Conservation (phyloP, 2,113 vertebrate species). For the Elachura formosa region DNA sequence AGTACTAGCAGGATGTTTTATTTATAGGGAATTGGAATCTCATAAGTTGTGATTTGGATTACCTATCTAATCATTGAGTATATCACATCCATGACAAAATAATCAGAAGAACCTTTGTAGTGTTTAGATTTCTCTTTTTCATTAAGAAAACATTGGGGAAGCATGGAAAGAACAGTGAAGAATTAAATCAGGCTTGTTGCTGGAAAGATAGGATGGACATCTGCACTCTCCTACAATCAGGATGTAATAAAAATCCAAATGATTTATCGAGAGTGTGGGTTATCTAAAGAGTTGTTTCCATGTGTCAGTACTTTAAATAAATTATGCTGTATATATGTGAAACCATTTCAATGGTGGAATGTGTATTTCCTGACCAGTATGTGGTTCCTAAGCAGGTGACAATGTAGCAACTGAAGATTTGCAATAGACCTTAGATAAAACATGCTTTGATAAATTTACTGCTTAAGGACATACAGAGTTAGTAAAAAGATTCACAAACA, state of each 20-base stretch:
- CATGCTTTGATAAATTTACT: background rate
- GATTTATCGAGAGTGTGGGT: background rate
- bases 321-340: background rate
- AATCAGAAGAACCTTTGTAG: background rate
- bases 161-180: background rate
- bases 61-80: background rate
- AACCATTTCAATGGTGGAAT: background rate
- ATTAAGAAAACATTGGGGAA: background rate
- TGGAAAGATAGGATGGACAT: background rate
- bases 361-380: background rate
- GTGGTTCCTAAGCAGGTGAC: background rate
- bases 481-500: background rate
- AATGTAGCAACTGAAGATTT: background rate
- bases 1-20: background rate
- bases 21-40: background rate
- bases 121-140: background rate
- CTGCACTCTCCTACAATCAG: background rate
- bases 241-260: background rate
- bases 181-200: background rate
- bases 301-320: background rate
- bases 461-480: background rate
- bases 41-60: background rate
- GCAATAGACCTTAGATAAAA: background rate
- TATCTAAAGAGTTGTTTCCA: background rate
- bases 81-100: background rate